These are phyloP conservation scores for Takifugu flavidus DNA, from an alignment of 2,113 vertebrate genomes.

Conservation along the genomic window DNA sequence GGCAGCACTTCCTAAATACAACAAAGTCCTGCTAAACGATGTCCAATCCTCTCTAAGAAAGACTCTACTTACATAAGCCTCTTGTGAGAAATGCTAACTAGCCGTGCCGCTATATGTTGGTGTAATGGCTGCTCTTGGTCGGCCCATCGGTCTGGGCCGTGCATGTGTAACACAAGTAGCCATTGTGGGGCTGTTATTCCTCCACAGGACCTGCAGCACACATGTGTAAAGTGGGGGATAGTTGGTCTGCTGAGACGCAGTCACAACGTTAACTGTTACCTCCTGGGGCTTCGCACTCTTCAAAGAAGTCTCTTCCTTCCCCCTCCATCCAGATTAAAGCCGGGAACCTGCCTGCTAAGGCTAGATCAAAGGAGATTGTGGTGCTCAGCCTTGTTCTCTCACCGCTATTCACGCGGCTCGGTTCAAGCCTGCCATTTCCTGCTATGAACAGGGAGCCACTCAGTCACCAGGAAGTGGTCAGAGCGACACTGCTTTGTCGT, in stretches of 20 bases:
- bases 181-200: constrained; percentile 39
- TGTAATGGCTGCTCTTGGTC: constrained; percentile 53
- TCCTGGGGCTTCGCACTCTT: constrained; percentile 69
- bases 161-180: constrained; percentile 43
- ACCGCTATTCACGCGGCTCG: constrained; percentile 58
- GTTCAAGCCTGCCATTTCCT: constrained; percentile 73
- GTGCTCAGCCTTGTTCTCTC: constrained; percentile 56
- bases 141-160: constrained; percentile 38
- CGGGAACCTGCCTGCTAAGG: constrained; percentile 56
- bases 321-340: constrained; percentile 58
- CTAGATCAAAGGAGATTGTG: constrained; percentile 66
- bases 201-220: constrained; percentile 49
- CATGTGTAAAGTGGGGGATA: constrained; percentile 66
- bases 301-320: constrained; percentile 62
- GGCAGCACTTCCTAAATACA: no score
- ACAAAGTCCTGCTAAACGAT: no score
- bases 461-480: constrained; percentile 59
- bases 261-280: constrained; percentile 70
- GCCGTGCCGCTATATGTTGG: constrained; percentile 34
- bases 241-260: constrained; percentile 62
- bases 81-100: background rate
- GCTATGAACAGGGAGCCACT: constrained; percentile 62
- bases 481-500: constrained; percentile 45
- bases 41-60: no score
- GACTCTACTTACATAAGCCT: no score